These are phyloP conservation scores for Rhinogobio ventralis DNA, from an alignment of 2,797 vertebrate species.

Conservation along the genomic window DNA sequence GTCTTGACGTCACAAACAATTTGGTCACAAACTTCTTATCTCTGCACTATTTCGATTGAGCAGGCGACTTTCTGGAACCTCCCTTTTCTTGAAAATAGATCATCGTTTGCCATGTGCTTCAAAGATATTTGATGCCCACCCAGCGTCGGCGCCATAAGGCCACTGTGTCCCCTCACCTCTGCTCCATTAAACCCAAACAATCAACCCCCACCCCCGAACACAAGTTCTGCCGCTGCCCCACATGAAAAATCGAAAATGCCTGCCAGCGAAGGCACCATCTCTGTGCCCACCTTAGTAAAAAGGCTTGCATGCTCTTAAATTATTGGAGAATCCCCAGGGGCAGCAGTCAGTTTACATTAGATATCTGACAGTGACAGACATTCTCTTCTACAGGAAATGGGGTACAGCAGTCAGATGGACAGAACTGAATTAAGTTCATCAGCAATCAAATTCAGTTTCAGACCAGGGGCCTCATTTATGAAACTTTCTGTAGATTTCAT, in stretches of 20 bases:
- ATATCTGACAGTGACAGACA: slow-evolving; percentile 28
- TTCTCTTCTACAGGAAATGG: slow-evolving; percentile 18
- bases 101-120: slow-evolving; percentile 28
- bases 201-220: no score
- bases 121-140: neutral
- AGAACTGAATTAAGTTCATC: neutral
- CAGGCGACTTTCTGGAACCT: neutral
- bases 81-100: slow-evolving; percentile 1
- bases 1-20: slow-evolving; percentile 42
- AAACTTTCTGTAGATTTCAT: no score
- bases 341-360: slow-evolving; percentile 34
- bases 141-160: neutral
- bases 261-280: neutral
- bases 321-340: neutral
- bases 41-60: slow-evolving; percentile 21
- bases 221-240: no score
- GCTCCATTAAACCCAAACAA: neutral
- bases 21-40: slow-evolving; percentile 44
- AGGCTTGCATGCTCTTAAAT: neutral
- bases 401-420: neutral
- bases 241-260: no score
- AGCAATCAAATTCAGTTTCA: neutral
- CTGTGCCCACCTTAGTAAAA: neutral
- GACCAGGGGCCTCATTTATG: no score
- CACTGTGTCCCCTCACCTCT: neutral